A percentile compares a stretch with the other conserved stretches of the same genome.
phyloP scores from a whole-genome alignment of 1,140 invertebrate species.

The Pogonognathellus flavescens region DNA sequence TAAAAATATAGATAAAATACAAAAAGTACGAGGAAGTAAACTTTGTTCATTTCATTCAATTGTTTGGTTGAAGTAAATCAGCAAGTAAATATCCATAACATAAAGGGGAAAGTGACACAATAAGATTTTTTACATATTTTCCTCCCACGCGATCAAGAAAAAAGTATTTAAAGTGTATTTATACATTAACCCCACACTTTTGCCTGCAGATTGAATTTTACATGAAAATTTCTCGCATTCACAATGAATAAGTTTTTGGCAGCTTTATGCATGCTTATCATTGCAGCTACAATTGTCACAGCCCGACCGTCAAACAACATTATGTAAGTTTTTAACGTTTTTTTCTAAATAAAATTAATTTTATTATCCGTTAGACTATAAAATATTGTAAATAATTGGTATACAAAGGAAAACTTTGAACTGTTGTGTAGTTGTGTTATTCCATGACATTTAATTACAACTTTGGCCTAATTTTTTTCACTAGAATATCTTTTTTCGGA shows the following conservation, averaged over 20 bases:
- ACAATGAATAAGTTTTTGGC: constrained; percentile 49
- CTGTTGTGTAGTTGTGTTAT: too few relatives aligned
- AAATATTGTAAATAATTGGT: too few relatives aligned
- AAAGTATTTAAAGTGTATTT: neutral
- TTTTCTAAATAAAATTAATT: neutral
- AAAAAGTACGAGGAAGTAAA: too few relatives aligned
- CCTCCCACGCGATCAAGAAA: neutral
- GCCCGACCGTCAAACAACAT: constrained; percentile 52
- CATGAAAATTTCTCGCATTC: constrained; percentile 5
- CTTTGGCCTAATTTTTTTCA: too few relatives aligned
- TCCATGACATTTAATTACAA: too few relatives aligned
- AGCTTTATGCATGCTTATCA: constrained; percentile 48
- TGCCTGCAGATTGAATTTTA: neutral
- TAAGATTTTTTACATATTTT: neutral
- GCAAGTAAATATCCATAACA: too few relatives aligned
- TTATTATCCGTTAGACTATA: neutral
- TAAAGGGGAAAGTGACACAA: neutral
- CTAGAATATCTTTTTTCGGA: too few relatives aligned
- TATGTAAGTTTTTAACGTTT: neutral
- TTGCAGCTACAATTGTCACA: constrained; percentile 39
- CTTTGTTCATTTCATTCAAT: too few relatives aligned
- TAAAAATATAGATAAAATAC: too few relatives aligned
- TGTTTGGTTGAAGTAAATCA: too few relatives aligned
- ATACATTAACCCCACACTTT: neutral
- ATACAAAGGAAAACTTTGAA: too few relatives aligned